Evolutionary conservation across 2,888 invertebrate species (phyloP), one percentile per base, ranked within the genome.

Genomic region (Meteorus colon): DNA sequence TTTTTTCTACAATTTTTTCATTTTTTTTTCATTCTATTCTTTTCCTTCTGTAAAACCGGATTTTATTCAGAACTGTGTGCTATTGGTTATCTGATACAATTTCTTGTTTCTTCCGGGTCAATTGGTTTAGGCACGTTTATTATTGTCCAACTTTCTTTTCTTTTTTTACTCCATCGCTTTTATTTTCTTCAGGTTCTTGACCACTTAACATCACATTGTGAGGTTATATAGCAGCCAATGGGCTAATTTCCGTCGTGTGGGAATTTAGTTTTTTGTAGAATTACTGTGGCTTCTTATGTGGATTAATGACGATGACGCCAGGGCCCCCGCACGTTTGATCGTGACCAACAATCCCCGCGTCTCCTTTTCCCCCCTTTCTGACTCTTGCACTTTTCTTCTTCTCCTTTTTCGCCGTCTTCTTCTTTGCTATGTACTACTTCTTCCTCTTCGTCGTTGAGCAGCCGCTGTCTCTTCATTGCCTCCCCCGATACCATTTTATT

Each of bases 51-150:
- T 71, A 51, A 65, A 75, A 62, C 48, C 60, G 67, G 48, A 76
- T 74, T 34, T 59, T 19, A 48, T 73, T 59, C 45, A 51, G 62
- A 65, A 31, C 14, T 69, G 51, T 63, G 60, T 76, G 51, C 62
- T 69, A 77, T 77, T 72, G 70, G 73, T 10, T 68, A 77, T 74
- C 71, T 75, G 75, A 55, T 73, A 77, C 75, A 71, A 79, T 79
- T 81, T 79, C 80, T 79, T 81, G 80, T 81, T 83, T 66, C 34
- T 87, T 86, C 85, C 84, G 85, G 86, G 84, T 86, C 83, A 83
- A 86, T 85, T 83, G 82, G 81, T 77, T 79, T 55, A 55, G 19
- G 19, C 19, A 55, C 19, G 55, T 55, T 55, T 8, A 55, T 82
- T 81, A 72, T 51, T 37, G 65, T 48, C 12, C 29, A 45, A 34